phyloP scores from a whole-genome alignment of 2,113 vertebrate genomes.

The Corynorhinus townsendii region DNA sequence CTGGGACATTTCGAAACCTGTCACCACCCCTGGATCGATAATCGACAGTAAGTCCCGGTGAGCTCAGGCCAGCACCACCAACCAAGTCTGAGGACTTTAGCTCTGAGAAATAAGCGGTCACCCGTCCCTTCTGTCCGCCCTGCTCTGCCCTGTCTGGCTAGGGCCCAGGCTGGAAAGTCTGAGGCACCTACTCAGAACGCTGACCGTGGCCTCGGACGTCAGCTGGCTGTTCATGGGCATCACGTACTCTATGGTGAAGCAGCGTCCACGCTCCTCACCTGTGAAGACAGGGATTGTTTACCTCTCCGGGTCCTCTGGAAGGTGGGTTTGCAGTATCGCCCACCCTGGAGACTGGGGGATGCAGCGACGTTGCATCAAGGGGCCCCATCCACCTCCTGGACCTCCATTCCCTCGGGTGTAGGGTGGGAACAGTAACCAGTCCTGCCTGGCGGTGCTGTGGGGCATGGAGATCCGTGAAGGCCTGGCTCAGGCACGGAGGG shows the following conservation, averaged over 20 bases:
- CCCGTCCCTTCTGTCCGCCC: background rate
- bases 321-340: background rate
- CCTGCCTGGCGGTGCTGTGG: too few species aligned
- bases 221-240: constrained; percentile 95
- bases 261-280: constrained; percentile 95
- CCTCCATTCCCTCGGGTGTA: too few species aligned
- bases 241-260: constrained; percentile 96
- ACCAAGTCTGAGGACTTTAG: accelerated
- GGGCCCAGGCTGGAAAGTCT: background rate
- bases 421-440: too few species aligned
- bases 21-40: background rate
- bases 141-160: background rate
- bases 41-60: background rate
- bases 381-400: too few species aligned
- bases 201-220: constrained; percentile 94
- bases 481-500: too few species aligned
- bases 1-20: background rate
- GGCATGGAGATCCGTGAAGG: too few species aligned
- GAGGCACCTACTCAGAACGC: constrained; percentile 90
- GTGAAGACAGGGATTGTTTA: constrained; percentile 23
- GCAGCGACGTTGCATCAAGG: too few species aligned
- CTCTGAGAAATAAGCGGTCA: background rate
- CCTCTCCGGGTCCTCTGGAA: background rate
- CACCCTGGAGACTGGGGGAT: too few species aligned
- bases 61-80: background rate